These are phyloP conservation scores for Muscicapa striata DNA, from an alignment of 2,797 vertebrate genomes.

Conservation along the genomic window DNA sequence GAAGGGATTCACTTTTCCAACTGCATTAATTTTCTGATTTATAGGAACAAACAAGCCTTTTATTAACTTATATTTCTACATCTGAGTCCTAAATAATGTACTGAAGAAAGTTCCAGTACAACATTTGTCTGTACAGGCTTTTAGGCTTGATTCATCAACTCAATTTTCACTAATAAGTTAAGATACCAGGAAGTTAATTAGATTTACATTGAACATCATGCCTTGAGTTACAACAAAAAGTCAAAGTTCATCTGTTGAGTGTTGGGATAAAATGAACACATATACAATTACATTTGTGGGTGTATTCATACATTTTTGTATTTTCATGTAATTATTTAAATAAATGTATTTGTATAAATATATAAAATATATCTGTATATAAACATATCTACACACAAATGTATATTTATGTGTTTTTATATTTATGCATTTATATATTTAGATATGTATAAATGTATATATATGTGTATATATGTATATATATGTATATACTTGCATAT, in stretches of 20 bases:
- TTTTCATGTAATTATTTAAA: not conserved
- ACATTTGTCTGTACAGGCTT: not conserved
- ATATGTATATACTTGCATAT: no score
- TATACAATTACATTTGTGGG: not conserved
- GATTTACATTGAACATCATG: not conserved
- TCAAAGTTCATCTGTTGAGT: not conserved
- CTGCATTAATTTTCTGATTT: not conserved
- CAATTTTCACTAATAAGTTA: constrained; percentile 26
- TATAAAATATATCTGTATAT: no score
- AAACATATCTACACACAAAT: no score
- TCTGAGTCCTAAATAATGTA: not conserved
- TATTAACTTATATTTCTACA: not conserved
- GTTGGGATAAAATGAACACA: not conserved
- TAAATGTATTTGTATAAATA: not conserved
- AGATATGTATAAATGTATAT: not conserved
- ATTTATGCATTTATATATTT: no score
- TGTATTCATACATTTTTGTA: no score
- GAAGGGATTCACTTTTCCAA: not conserved
- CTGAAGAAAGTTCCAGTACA: not conserved
- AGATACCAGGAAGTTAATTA: not conserved
- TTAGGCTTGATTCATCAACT: not conserved
- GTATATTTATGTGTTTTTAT: no score
- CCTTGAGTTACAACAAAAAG: not conserved
- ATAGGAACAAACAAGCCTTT: not conserved
- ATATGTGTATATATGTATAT: no score